phyloP scores from a whole-genome alignment of 2,797 vertebrate genomes.

The Okamejei kenojei region DNA sequence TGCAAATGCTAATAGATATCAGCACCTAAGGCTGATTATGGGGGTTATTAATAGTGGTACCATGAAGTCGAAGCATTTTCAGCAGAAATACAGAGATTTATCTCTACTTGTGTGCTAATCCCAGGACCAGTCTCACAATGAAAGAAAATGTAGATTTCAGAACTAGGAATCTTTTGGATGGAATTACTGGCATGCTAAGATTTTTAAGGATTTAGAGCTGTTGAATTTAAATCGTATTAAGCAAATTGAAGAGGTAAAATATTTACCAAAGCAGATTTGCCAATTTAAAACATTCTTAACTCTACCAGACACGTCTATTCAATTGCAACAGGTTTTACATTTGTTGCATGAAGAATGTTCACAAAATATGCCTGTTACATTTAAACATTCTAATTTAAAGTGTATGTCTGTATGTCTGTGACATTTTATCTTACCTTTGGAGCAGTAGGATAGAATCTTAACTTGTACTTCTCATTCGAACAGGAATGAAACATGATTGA shows the following conservation, averaged over 20 bases:
- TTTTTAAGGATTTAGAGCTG: conserved; percentile 4
- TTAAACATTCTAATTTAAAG: not conserved
- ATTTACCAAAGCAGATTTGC: not conserved
- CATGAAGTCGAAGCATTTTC: not conserved
- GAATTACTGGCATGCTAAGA: not conserved
- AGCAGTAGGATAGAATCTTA: not conserved
- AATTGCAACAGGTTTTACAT: not conserved
- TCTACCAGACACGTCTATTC: not conserved
- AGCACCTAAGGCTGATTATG: not conserved
- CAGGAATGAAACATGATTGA: not conserved
- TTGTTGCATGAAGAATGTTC: not conserved
- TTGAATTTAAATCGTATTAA: not conserved
- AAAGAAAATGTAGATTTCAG: not conserved
- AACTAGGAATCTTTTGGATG: not conserved
- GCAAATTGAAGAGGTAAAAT: not conserved
- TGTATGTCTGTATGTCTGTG: not conserved
- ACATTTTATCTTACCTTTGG: not conserved
- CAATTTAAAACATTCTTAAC: not conserved
- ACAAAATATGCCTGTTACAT: not conserved
- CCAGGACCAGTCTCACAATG: too few relatives aligned
- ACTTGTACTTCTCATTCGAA: not conserved
- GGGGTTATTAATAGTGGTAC: not conserved
- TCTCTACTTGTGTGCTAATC: not conserved
- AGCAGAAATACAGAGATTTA: not conserved
- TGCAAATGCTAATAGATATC: not conserved